These are phyloP conservation scores for Heteropelma amictum DNA, from an alignment of 2,888 invertebrate species.

Conservation along the genomic window DNA sequence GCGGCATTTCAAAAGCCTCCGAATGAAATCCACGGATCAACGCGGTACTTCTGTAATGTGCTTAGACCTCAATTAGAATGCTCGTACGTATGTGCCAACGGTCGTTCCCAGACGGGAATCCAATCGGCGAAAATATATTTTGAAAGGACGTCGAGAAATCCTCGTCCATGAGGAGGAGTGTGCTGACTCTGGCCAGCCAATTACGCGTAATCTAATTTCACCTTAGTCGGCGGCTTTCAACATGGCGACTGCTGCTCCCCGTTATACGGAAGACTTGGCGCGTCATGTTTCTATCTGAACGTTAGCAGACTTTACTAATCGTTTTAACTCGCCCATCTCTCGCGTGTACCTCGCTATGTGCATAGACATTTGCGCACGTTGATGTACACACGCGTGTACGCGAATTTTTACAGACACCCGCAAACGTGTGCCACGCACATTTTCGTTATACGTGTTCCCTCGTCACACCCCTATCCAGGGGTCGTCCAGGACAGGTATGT, in stretches of 20 bases:
- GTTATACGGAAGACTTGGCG: background rate
- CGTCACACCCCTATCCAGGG: too few relatives aligned
- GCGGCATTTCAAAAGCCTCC: background rate
- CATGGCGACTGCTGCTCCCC: background rate
- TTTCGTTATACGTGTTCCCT: too few relatives aligned
- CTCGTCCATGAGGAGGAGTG: conserved; percentile 1
- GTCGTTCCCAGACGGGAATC: conserved; percentile 6
- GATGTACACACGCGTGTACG: background rate
- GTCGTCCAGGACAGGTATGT: too few relatives aligned
- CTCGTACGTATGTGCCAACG: conserved; percentile 10
- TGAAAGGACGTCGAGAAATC: background rate
- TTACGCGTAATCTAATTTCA: conserved; percentile 27
- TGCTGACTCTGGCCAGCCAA: conserved; percentile 15
- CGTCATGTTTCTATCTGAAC: conserved; percentile 13
- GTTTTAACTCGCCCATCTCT: conserved; percentile 1
- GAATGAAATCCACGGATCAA: background rate
- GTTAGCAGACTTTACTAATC: conserved; percentile 17
- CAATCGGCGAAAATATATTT: conserved; percentile 16
- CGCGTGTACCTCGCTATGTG: background rate
- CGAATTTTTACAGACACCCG: too few relatives aligned
- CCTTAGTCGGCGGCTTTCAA: conserved; percentile 17
- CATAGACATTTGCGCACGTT: background rate
- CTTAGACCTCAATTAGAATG: background rate
- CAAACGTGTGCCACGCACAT: too few relatives aligned
- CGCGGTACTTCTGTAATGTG: background rate